These are phyloP conservation scores for Ardeotis arabs DNA, from an alignment of 2,113 vertebrate species.

Conservation along the genomic window DNA sequence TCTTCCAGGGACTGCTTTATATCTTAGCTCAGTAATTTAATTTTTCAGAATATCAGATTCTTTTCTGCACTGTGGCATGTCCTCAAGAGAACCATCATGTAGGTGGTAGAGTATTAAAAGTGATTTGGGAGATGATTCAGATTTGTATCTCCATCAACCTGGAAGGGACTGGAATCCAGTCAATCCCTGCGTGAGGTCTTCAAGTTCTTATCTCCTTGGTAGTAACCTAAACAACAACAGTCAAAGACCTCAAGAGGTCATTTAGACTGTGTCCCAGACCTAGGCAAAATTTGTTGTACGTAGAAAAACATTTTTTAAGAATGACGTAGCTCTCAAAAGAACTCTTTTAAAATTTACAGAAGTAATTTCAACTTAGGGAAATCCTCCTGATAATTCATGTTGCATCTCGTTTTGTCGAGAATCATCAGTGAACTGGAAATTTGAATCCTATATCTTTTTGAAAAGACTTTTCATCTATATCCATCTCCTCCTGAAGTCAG, in stretches of 20 bases:
- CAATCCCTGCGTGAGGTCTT: background rate
- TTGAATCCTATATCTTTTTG: background rate
- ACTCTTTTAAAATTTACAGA: background rate
- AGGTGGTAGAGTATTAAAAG: background rate
- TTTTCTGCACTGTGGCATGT: background rate
- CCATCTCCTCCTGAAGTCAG: background rate
- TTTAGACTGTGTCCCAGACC: background rate
- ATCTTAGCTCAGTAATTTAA: background rate
- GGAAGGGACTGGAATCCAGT: background rate
- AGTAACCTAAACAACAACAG: background rate
- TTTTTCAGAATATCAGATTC: background rate
- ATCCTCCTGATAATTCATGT: background rate
- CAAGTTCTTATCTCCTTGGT: background rate
- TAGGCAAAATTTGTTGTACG: background rate
- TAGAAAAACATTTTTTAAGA: background rate
- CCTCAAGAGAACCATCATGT: background rate
- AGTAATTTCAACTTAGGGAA: background rate
- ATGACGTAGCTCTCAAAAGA: background rate
- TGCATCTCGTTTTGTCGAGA: background rate
- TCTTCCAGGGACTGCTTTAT: background rate
- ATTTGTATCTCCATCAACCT: background rate
- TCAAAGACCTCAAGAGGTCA: background rate
- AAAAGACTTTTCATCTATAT: background rate
- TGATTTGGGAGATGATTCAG: background rate
- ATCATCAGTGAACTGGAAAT: background rate